Conservation (phyloP, 2,113 vertebrate species). For the Nanger granti region DNA sequence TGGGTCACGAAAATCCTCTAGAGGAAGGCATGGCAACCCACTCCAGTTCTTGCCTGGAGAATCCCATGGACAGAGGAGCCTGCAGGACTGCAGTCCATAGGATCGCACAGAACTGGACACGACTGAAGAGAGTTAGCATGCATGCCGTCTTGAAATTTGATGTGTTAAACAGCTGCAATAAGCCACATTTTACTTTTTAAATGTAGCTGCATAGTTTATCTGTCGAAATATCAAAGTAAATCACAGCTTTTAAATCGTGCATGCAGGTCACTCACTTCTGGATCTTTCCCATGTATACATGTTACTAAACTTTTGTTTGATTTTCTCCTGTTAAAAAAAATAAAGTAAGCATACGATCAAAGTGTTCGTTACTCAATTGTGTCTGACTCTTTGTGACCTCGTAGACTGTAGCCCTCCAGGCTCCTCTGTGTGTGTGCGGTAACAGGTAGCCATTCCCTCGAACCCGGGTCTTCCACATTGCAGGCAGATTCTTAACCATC, state of each 20-base stretch:
- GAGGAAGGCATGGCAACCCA: neutral
- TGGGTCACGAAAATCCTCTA: neutral
- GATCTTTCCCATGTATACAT: neutral
- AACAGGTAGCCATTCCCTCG: neutral
- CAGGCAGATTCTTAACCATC: neutral
- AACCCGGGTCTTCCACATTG: neutral
- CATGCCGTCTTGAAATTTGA: neutral
- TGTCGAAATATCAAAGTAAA: neutral
- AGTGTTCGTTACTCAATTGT: neutral
- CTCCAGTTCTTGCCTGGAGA: neutral
- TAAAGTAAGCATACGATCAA: neutral
- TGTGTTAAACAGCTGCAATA: neutral
- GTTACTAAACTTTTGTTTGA: neutral
- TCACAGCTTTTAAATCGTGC: neutral
- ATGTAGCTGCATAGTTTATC: neutral
- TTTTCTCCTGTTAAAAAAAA: neutral
- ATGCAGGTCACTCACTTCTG: neutral
- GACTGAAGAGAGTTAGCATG: neutral
- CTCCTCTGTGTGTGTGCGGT: accelerated
- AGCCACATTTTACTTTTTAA: neutral
- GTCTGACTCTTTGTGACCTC: neutral
- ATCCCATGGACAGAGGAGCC: neutral
- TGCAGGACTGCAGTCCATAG: neutral
- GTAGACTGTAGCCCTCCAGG: neutral
- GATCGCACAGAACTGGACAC: neutral